Conservation (phyloP, 2,113 vertebrate species). For the Pachypanchax playfairii region DNA sequence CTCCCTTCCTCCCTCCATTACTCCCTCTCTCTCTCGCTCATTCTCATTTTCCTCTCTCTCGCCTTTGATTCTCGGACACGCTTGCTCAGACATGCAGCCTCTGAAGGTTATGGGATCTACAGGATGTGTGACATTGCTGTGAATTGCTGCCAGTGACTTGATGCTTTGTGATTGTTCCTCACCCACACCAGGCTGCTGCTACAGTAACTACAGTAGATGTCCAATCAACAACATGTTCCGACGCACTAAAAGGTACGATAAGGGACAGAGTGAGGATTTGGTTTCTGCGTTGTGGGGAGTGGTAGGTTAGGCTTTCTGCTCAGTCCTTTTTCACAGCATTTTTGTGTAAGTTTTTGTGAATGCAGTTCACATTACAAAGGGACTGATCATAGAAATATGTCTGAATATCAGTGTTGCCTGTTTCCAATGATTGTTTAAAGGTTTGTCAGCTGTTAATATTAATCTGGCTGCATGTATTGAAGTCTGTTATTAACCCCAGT, state of each 20-base stretch:
- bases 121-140: constrained; percentile 24
- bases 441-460: too few species aligned
- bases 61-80: constrained; percentile 26
- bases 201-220: constrained; percentile 20
- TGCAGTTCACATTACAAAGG: too few species aligned
- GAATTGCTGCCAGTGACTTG: constrained; percentile 31
- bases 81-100: constrained; percentile 36
- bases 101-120: constrained; percentile 29
- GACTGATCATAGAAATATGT: too few species aligned
- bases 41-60: constrained; percentile 2
- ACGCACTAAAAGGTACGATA: constrained; percentile 63
- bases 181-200: constrained; percentile 16
- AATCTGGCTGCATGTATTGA: too few species aligned
- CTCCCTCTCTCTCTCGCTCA: constrained; percentile 12
- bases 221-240: constrained; percentile 61
- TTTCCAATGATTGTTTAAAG: not conserved
- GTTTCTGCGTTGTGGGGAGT: constrained; percentile 24
- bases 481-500: too few species aligned
- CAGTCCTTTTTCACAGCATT: not conserved
- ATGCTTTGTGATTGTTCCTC: constrained; percentile 28
- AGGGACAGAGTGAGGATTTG: constrained; percentile 1
- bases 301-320: constrained; percentile 5
- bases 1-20: constrained; percentile 34
- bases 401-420: too few species aligned
- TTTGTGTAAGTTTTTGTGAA: not conserved